Conservation (phyloP, 2,113 vertebrate species). For the Lampris megalopsis region DNA sequence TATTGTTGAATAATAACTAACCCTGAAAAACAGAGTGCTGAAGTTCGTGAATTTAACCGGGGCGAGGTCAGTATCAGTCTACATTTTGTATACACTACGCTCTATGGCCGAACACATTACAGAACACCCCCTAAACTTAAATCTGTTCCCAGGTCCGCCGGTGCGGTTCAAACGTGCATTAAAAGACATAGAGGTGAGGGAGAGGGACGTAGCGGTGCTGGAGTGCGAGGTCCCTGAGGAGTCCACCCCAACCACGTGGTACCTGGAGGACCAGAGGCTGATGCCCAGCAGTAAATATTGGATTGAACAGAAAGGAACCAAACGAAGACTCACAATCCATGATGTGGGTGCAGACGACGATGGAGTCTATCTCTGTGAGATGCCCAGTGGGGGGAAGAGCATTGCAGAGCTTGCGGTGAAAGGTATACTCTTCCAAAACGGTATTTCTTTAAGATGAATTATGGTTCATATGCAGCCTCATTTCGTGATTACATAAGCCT, state of each 20-base stretch:
- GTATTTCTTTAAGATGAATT: too few relatives aligned
- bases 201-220: slow-evolving; percentile 87
- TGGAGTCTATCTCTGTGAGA: slow-evolving; percentile 95
- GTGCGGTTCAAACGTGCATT: slow-evolving; percentile 87
- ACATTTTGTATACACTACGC: too few relatives aligned
- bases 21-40: too few relatives aligned
- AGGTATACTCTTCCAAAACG: slow-evolving; percentile 74
- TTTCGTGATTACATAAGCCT: too few relatives aligned
- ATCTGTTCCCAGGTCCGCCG: slow-evolving; percentile 79
- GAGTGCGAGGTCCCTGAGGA: slow-evolving; percentile 93
- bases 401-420: slow-evolving; percentile 91
- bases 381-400: slow-evolving; percentile 90
- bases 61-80: too few relatives aligned
- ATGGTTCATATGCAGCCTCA: too few relatives aligned
- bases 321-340: slow-evolving; percentile 88
- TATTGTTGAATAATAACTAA: too few relatives aligned
- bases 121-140: background rate
- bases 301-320: slow-evolving; percentile 89
- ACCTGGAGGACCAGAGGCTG: slow-evolving; percentile 91
- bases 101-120: too few relatives aligned
- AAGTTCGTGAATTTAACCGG: too few relatives aligned
- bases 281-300: slow-evolving; percentile 89
- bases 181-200: slow-evolving; percentile 87
- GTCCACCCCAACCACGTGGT: slow-evolving; percentile 88
- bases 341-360: slow-evolving; percentile 89